Evolutionary conservation across 2,113 vertebrate species (phyloP).

Genomic region (Harpagus bidentatus): DNA sequence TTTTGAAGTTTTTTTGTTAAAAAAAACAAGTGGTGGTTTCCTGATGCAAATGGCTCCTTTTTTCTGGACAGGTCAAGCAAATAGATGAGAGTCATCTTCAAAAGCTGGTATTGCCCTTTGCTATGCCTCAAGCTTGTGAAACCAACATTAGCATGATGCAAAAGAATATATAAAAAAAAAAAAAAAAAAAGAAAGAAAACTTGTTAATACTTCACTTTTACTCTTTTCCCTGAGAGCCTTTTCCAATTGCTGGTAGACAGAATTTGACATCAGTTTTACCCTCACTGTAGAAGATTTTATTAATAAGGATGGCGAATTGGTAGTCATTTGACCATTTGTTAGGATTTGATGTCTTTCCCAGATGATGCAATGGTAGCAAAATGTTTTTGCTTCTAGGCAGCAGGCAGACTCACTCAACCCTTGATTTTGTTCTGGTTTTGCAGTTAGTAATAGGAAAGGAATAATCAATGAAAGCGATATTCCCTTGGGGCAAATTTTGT

Average conservation of each 20-base stretch:
- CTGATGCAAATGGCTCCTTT: conserved; percentile 15
- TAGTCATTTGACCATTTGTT: conserved; percentile 28
- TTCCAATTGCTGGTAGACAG: not conserved
- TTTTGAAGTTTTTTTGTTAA: not conserved
- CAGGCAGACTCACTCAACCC: not conserved
- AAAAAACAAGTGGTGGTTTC: not conserved
- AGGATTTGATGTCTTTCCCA: not conserved
- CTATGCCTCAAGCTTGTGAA: conserved; percentile 26
- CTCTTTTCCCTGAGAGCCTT: not conserved
- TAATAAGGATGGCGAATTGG: not conserved
- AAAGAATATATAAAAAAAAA: not conserved
- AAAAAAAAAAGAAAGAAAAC: not conserved
- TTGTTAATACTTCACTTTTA: not conserved
- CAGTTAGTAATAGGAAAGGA: not conserved
- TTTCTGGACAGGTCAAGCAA: conserved; percentile 38
- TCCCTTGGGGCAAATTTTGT: not conserved
- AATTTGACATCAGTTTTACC: not conserved
- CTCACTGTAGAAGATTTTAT: not conserved
- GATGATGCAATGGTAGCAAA: not conserved
- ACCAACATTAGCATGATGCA: conserved; percentile 6
- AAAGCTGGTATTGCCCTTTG: not conserved
- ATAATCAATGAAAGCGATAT: not conserved
- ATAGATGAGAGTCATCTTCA: not conserved
- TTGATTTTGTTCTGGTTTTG: conserved; percentile 35
- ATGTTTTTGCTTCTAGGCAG: not conserved